Evolutionary conservation across 2,888 invertebrate genomes (phyloP).

Genomic region (Amphimallon solstitiale): DNA sequence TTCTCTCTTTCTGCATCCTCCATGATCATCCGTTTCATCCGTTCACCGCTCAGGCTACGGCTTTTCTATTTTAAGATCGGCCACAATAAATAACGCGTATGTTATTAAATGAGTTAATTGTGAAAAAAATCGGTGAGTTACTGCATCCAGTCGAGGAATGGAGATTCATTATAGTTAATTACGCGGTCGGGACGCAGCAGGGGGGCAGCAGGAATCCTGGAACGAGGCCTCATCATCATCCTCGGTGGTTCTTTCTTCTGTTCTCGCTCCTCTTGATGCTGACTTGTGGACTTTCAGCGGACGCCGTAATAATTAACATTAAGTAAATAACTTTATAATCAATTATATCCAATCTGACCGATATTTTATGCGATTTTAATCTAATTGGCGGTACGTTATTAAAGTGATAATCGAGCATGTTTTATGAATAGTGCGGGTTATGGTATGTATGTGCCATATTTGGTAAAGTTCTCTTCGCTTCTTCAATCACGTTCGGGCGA

Average conservation of each 20-base stretch:
- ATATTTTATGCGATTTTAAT: slow-evolving; percentile 33
- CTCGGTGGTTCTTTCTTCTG: too few species aligned
- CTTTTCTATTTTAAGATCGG: slow-evolving; percentile 20
- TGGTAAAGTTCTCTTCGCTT: too few species aligned
- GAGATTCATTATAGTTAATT: slow-evolving; percentile 41
- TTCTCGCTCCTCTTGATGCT: too few species aligned
- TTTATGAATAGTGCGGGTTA: too few species aligned
- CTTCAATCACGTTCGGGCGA: too few species aligned
- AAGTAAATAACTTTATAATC: slow-evolving; percentile 36
- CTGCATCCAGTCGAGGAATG: slow-evolving; percentile 35
- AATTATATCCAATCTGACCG: slow-evolving; percentile 28
- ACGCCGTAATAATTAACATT: slow-evolving; percentile 31
- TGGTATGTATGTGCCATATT: too few species aligned
- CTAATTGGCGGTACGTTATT: slow-evolving; percentile 28
- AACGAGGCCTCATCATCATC: slow-evolving; percentile 9
- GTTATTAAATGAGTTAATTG: slow-evolving; percentile 39
- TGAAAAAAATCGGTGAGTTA: slow-evolving; percentile 38
- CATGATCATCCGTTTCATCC: too few species aligned
- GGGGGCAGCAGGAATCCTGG: slow-evolving; percentile 17
- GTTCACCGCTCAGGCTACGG: too few species aligned
- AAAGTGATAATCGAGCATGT: too few species aligned
- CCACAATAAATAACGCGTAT: slow-evolving; percentile 36
- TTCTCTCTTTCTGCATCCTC: not conserved
- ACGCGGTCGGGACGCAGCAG: slow-evolving; percentile 28
- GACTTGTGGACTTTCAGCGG: slow-evolving; percentile 13